Base-by-base conservation (phyloP, 2,888 invertebrate genomes). In the Oscheius sp. region DNA sequence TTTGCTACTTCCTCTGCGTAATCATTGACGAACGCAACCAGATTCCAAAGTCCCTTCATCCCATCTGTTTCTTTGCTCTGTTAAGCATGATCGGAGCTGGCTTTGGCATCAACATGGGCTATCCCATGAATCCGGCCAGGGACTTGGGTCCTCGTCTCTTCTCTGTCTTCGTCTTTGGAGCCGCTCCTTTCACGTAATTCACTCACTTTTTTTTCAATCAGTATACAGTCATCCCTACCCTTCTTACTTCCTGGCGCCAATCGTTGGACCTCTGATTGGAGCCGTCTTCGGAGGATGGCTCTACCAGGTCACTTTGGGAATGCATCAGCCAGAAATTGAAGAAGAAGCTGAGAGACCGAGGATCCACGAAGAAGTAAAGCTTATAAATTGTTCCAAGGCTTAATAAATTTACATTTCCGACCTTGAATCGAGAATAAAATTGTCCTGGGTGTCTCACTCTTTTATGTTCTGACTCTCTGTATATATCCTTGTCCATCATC, bases 141-240 rank as follows among this genome's bases (percentile, higher is more conserved):
- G 87, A 87, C 73, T 76, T 87, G 63, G 87, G 87, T 47, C 87
- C 87, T 5, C 78, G 87, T 21, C 76, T 87, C 48, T 87, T 87
- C 80, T 78, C 84, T 11, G 76, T 76, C 48, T 78, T 85, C 68
- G 76, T 85, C 35, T 86, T 87, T 73, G 87, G 87, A 21, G 68
- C 73, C n/a, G 83, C 79, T n/a, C 85, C 82, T 7, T 85, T 87
- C 73, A 79, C 74, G 81, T 85, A 21, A 57, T 57, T 13, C 2
- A 7, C n/a, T n/a, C 21, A 21, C 32, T 42, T 11, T 63, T n/a
- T 3, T 2, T 59, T 59, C 13, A 9, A 33, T 62, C 2, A 33
- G 21, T 62, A 21, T 79, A 63, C 77, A 81, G 80, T 33, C 63
- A 71, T n/a, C 83, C 83, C 1, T 79, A 82, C 53, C 13, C 77